These are phyloP conservation scores for Tigriopus japonicus DNA, from an alignment of 1,140 invertebrate genomes.

Conservation along the genomic window DNA sequence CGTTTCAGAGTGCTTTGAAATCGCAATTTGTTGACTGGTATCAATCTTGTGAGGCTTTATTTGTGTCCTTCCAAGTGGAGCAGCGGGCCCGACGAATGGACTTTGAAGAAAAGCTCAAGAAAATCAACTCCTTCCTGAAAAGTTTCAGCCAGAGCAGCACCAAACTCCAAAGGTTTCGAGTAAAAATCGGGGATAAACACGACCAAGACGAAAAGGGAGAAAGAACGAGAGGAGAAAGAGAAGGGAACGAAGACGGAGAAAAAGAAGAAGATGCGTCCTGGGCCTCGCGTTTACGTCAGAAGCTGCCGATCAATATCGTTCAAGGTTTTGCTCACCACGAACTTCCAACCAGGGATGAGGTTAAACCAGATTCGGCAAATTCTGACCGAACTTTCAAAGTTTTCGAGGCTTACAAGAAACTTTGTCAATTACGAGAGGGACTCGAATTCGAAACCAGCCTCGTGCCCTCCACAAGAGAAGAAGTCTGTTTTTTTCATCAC, in stretches of 20 bases:
- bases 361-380: no score
- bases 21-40: background rate
- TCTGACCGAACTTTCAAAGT: background rate
- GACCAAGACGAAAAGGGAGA: no score
- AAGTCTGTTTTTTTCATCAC: no score
- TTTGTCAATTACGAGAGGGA: background rate
- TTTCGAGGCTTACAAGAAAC: background rate
- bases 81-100: background rate
- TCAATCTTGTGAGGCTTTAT: background rate
- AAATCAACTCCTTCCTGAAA: background rate
- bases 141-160: background rate
- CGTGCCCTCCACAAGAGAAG: background rate
- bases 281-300: no score
- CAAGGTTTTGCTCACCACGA: no score
- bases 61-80: background rate
- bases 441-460: background rate
- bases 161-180: background rate
- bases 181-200: no score
- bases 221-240: no score
- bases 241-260: no score
- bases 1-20: background rate
- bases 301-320: no score
- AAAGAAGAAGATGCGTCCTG: no score
- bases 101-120: background rate
- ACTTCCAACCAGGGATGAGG: no score